phyloP scores from a whole-genome alignment of 1,140 invertebrate genomes.

The Drosophila busckii region DNA sequence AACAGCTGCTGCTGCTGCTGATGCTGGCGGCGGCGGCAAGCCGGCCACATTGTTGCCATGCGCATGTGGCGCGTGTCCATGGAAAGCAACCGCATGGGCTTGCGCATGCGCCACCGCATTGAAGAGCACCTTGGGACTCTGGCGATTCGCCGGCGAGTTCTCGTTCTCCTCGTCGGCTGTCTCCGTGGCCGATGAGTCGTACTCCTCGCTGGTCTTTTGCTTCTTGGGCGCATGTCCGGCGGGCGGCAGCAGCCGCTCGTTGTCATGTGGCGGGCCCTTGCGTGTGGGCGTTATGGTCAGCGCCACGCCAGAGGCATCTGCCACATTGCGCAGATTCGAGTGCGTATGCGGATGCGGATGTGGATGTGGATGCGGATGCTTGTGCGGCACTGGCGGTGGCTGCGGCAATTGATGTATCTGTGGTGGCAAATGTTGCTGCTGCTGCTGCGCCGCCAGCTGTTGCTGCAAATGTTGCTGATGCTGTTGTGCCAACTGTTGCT shows the following conservation, averaged over 20 bases:
- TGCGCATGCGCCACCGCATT: slow-evolving; percentile 32
- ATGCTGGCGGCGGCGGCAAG: slow-evolving; percentile 48
- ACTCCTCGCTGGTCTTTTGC: slow-evolving; percentile 84
- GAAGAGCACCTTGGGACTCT: slow-evolving; percentile 78
- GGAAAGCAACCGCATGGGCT: slow-evolving; percentile 1
- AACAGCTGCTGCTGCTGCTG: slow-evolving; percentile 7
- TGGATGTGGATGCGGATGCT: slow-evolving; percentile 13
- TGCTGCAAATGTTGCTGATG: slow-evolving; percentile 68
- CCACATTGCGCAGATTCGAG: slow-evolving; percentile 16
- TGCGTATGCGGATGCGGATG: slow-evolving; percentile 20
- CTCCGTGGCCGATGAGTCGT: slow-evolving; percentile 92
- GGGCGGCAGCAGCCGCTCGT: slow-evolving; percentile 69
- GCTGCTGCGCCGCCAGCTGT: slow-evolving; percentile 15
- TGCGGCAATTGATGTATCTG: slow-evolving; percentile 51
- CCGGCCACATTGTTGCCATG: slow-evolving; percentile 47
- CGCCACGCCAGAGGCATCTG: slow-evolving; percentile 32
- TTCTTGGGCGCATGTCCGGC: slow-evolving; percentile 76
- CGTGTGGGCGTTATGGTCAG: slow-evolving; percentile 58
- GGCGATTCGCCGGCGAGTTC: slow-evolving; percentile 80
- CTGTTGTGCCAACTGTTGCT: slow-evolving; percentile 59
- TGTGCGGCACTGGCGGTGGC: slow-evolving; percentile 27
- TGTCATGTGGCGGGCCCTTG: slow-evolving; percentile 36
- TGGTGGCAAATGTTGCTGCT: slow-evolving; percentile 1
- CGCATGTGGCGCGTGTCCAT: slow-evolving; percentile 17
- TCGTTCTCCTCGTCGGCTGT: slow-evolving; percentile 90